phyloP scores from a whole-genome alignment of 2,797 vertebrate species.

The Malurus leucopterus region DNA sequence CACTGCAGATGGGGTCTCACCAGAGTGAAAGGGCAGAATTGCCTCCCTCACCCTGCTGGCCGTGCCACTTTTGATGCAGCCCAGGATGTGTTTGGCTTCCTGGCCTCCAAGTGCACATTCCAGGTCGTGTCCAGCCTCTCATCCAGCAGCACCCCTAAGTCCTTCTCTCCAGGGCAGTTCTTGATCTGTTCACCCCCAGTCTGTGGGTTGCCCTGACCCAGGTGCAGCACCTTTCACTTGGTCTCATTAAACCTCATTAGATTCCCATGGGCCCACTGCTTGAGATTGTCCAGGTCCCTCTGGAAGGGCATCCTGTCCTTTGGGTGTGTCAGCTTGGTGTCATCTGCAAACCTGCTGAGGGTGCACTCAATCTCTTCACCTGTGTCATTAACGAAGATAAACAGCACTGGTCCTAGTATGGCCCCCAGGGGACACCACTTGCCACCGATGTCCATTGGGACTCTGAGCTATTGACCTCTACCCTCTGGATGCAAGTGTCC shows the following conservation, averaged over 20 bases:
- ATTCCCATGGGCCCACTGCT: neutral
- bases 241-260: neutral
- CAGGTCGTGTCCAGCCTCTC: neutral
- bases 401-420: neutral
- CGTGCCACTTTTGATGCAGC: neutral
- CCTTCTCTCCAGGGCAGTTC: neutral
- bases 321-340: neutral
- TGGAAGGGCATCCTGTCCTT: neutral
- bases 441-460: too few species aligned
- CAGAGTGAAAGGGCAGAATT: neutral
- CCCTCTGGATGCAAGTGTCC: neutral
- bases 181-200: fast-evolving
- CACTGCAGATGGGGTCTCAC: neutral
- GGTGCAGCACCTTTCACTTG: neutral
- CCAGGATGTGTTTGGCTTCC: neutral
- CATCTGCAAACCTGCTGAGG: neutral
- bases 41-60: fast-evolving
- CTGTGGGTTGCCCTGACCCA: neutral
- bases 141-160: neutral
- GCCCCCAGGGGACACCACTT: neutral
- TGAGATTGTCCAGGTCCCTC: neutral
- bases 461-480: neutral
- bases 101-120: neutral
- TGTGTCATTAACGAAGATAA: neutral
- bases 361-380: too few species aligned